Conservation (phyloP, 1,140 invertebrate genomes). For the Meloidogyne floridensis region DNA sequence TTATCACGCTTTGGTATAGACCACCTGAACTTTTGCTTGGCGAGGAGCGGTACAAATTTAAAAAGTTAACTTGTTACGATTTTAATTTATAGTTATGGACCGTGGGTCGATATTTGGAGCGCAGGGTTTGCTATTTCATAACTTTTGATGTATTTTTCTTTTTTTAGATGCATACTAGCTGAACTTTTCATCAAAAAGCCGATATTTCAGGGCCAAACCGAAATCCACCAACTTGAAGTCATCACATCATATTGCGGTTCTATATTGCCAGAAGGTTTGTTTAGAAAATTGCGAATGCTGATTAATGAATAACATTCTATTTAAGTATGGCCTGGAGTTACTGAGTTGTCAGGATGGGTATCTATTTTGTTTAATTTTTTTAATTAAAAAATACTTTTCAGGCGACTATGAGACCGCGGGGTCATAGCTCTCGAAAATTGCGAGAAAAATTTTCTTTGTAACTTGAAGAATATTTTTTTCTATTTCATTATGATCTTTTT, state of each 20-base stretch:
- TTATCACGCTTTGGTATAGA: constrained; percentile 97
- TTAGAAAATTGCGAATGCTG: neutral
- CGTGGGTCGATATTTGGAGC: constrained; percentile 98
- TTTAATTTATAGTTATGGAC: constrained; percentile 79
- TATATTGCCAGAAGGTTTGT: constrained; percentile 79
- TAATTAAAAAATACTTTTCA: no score
- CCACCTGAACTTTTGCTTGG: constrained; percentile 94
- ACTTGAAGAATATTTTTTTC: constrained; percentile 40
- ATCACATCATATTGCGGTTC: constrained; percentile 94
- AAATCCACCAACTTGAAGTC: constrained; percentile 89
- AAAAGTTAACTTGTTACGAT: neutral
- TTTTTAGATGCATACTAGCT: constrained; percentile 85
- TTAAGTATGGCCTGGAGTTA: constrained; percentile 95
- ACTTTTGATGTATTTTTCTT: constrained; percentile 14
- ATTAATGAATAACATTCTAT: neutral
- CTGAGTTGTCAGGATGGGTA: constrained; percentile 78
- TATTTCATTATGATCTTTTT: constrained; percentile 33
- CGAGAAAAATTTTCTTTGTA: constrained; percentile 83
- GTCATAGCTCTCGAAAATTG: constrained; percentile 81
- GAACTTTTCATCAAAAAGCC: constrained; percentile 95
- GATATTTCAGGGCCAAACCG: constrained; percentile 90
- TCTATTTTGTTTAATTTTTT: no score
- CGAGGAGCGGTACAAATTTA: constrained; percentile 82
- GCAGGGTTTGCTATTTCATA: constrained; percentile 74
- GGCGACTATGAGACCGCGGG: constrained; percentile 82